These are phyloP conservation scores for Darevskia nairensis DNA, from an alignment of 2,797 vertebrate genomes.

Conservation along the genomic window DNA sequence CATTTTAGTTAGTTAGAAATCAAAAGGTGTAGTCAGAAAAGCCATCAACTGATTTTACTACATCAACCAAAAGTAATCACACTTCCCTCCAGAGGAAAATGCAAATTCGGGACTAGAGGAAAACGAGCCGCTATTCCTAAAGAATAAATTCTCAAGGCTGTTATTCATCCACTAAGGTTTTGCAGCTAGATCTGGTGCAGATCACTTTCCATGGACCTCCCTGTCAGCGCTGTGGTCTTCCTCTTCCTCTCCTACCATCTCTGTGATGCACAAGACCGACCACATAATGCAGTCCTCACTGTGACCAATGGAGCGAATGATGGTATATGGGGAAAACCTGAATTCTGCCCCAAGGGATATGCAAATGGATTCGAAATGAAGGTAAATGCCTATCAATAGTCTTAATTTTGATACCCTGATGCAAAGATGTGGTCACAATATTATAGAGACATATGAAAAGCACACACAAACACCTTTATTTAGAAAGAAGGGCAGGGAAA, in stretches of 20 bases:
- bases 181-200: background rate
- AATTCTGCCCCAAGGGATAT: background rate
- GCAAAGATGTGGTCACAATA: too few species aligned
- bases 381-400: background rate
- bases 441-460: too few species aligned
- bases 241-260: constrained; percentile 34
- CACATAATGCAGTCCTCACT: background rate
- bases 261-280: fast-evolving
- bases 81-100: background rate
- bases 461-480: too few species aligned
- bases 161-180: background rate
- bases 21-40: background rate
- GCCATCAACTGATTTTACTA: background rate
- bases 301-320: background rate
- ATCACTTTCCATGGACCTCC: fast-evolving
- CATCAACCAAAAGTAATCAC: background rate
- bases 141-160: background rate
- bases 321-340: background rate
- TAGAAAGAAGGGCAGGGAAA: too few species aligned
- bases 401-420: background rate
- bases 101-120: background rate
- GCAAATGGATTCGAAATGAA: constrained; percentile 42
- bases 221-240: fast-evolving
- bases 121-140: background rate
- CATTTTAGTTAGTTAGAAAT: background rate